Evolutionary conservation across 2,888 invertebrate species (phyloP), one percentile per base, ranked within the genome.

Genomic region (Scaptomyza cyrtandrae): DNA sequence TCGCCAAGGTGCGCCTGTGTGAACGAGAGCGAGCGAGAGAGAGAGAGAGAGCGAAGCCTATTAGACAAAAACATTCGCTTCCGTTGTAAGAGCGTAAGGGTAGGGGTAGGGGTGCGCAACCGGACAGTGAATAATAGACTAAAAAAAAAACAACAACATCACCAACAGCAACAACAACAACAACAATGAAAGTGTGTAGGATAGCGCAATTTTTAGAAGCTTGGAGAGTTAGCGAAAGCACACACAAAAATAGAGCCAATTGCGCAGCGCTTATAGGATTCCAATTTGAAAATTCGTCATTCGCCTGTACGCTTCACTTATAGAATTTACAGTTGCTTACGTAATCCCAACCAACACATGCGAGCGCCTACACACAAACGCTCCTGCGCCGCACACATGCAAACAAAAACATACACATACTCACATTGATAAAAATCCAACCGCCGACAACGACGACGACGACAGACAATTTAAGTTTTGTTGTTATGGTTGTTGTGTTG

Each of bases 251-350:
- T 35, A 48, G 37, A 53, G 58, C 9, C 54, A 78, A 78, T 57
- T 75, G 72, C 78, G 75, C 78, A 67, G 71, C 60, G 50, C 68
- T 62, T 57, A 63, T 86, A 83, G 82, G 82, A 83, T 86, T 80
- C 78, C 81, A 69, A 71, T 56, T 81, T 54, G 66, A 74, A 76
- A 73, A 76, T 73, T 77, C 77, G 75, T 75, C 75, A 76, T 70
- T 73, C 70, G 75, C 70, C 81, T 64, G 67, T 60, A 11, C 65
- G 68, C 54, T 80, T 65, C 71, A 75, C 61, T 80, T 79, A 74
- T 86, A 85, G 87, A 87, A 85, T 80, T 85, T 85, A 80, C 80
- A 85, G 85, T 77, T 80, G 87, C 78, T 85, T 87, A 85, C 87
- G 83, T 83, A 83, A 83, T 86, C 76, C 66, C 62, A 56, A 60